A percentile compares a stretch with the other conserved stretches of the same genome.
Conservation (phyloP, 2,113 vertebrate genomes). For the Gymnobelideus leadbeateri region DNA sequence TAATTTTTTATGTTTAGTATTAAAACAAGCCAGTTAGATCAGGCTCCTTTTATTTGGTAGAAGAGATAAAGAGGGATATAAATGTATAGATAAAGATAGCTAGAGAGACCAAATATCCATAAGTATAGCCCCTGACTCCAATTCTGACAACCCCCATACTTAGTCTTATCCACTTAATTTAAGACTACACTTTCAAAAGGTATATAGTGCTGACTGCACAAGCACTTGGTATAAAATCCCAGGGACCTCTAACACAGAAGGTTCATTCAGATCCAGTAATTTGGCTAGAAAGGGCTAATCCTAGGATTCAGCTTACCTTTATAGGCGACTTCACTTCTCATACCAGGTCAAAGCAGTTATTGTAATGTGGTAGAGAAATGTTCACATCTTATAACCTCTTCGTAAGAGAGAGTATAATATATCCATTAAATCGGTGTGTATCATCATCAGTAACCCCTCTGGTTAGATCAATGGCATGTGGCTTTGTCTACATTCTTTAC, state of each 20-base stretch:
- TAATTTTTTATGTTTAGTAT: background rate
- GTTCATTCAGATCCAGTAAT: background rate
- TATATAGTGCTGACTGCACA: background rate
- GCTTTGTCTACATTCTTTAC: background rate
- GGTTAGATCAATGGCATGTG: background rate
- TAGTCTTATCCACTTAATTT: background rate
- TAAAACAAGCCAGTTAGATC: background rate
- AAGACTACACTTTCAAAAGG: background rate
- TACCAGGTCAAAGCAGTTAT: background rate
- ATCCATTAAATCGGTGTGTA: background rate
- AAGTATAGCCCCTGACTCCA: background rate
- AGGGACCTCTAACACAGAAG: background rate
- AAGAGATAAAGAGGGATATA: background rate
- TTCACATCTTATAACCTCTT: background rate
- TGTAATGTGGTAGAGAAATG: background rate
- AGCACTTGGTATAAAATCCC: background rate
- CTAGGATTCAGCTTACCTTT: background rate
- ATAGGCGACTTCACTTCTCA: background rate
- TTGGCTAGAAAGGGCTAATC: background rate
- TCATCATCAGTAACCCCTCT: background rate
- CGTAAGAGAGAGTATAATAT: background rate
- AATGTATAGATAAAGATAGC: background rate
- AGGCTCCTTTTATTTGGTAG: background rate
- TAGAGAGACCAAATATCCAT: background rate
- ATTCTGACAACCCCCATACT: background rate